Evolutionary conservation across 2,888 invertebrate species (phyloP).

Genomic region (Adineta ricciae): DNA sequence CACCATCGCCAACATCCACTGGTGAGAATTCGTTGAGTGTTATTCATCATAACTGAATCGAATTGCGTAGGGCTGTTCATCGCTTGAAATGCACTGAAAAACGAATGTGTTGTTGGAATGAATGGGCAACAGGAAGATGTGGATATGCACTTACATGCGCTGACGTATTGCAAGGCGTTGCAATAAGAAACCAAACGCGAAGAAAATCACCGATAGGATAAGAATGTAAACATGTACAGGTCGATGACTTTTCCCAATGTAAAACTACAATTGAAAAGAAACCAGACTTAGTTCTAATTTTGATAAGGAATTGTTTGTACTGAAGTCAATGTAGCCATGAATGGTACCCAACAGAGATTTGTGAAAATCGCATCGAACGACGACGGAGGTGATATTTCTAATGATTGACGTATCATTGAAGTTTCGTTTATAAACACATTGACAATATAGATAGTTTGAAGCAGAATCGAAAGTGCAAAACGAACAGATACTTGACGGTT

Average conservation of each 20-base stretch:
- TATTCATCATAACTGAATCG: background rate
- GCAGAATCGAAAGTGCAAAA: background rate
- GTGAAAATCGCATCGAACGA: background rate
- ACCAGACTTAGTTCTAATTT: background rate
- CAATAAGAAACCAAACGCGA: background rate
- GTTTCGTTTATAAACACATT: slow-evolving; percentile 2
- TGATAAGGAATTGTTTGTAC: background rate
- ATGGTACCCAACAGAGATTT: slow-evolving; percentile 10
- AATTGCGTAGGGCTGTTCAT: background rate
- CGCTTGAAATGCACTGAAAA: background rate
- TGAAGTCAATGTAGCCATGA: background rate
- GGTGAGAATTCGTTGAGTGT: background rate
- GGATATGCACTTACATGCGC: background rate
- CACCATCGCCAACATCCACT: background rate
- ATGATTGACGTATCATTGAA: background rate
- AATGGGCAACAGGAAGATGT: background rate
- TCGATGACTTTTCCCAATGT: background rate
- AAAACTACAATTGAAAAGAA: background rate
- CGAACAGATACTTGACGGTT: slow-evolving; percentile 11
- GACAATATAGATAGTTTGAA: background rate
- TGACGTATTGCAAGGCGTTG: background rate
- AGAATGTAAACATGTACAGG: background rate
- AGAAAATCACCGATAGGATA: background rate
- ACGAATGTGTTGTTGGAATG: background rate
- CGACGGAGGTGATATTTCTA: background rate